These are phyloP conservation scores for Drosophila subpulchrella DNA, from an alignment of 1,140 invertebrate genomes.

Conservation along the genomic window DNA sequence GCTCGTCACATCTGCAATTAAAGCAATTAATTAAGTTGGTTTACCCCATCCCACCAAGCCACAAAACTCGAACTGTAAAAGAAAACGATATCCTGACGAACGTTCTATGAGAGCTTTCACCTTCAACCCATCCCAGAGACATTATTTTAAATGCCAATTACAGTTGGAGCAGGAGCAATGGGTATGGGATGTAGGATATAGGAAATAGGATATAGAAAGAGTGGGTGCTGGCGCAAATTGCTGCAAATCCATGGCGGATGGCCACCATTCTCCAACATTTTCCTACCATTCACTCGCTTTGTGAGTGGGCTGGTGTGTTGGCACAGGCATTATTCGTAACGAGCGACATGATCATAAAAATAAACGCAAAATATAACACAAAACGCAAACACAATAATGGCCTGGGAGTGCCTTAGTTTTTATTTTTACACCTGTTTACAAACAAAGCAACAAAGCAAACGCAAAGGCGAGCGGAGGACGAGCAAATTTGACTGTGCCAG, in stretches of 20 bases:
- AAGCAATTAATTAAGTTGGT: slow-evolving; percentile 73
- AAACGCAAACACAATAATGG: slow-evolving; percentile 69
- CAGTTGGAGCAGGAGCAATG: slow-evolving; percentile 37
- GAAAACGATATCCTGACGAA: slow-evolving; percentile 18
- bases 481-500: slow-evolving; percentile 70
- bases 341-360: slow-evolving; percentile 82
- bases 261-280: slow-evolving; percentile 17
- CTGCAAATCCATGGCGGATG: slow-evolving; percentile 68
- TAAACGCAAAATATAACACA: slow-evolving; percentile 79
- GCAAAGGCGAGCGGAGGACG: slow-evolving; percentile 11
- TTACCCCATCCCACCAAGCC: background rate
- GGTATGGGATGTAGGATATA: slow-evolving; percentile 2
- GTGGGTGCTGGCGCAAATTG: slow-evolving; percentile 58
- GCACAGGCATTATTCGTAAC: slow-evolving; percentile 78
- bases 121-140: slow-evolving; percentile 8
- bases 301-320: slow-evolving; percentile 32
- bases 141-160: slow-evolving; percentile 74
- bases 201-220: slow-evolving; percentile 17
- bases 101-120: background rate
- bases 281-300: slow-evolving; percentile 8
- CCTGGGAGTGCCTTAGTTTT: slow-evolving; percentile 76
- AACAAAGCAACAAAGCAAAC: slow-evolving; percentile 41
- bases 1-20: slow-evolving; percentile 51
- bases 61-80: slow-evolving; percentile 15
- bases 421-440: slow-evolving; percentile 83